Percentiles rank a stretch among this genome's conserved stretches.
Conservation (phyloP, 2,888 invertebrate species). For the Carpatolechia fugitivella region DNA sequence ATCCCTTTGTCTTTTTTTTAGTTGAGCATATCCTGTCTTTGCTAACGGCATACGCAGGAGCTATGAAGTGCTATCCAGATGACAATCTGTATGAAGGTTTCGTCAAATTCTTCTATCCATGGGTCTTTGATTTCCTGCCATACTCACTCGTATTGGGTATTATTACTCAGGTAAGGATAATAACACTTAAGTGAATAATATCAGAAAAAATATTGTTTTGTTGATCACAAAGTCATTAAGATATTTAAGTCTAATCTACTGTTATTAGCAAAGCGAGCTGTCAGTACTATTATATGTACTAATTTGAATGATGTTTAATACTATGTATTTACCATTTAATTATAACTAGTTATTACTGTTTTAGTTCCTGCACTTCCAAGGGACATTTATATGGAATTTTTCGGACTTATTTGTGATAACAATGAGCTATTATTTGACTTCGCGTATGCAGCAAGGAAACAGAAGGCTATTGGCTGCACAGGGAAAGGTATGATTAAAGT, state of each 20-base stretch:
- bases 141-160: conserved; percentile 51
- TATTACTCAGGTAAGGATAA: conserved; percentile 50
- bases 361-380: conserved; percentile 79
- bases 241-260: no score
- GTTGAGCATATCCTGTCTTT: conserved; percentile 64
- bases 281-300: no score
- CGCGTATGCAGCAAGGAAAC: conserved; percentile 82
- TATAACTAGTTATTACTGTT: conserved; percentile 25
- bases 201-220: not conserved
- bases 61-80: conserved; percentile 42
- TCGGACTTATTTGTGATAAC: conserved; percentile 86
- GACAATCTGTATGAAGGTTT: conserved; percentile 50
- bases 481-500: conserved; percentile 57
- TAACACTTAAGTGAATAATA: not conserved
- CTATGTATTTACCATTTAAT: not conserved
- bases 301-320: no score
- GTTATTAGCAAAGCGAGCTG: no score
- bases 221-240: not conserved
- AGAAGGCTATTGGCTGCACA: conserved; percentile 55
- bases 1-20: conserved; percentile 38
- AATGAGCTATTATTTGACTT: conserved; percentile 83
- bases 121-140: conserved; percentile 57
- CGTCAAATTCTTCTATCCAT: conserved; percentile 57
- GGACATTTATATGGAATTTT: conserved; percentile 86
- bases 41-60: conserved; percentile 51